These are phyloP conservation scores for Odontocolon sp. DNA, from an alignment of 2,888 invertebrate genomes.

Conservation along the genomic window DNA sequence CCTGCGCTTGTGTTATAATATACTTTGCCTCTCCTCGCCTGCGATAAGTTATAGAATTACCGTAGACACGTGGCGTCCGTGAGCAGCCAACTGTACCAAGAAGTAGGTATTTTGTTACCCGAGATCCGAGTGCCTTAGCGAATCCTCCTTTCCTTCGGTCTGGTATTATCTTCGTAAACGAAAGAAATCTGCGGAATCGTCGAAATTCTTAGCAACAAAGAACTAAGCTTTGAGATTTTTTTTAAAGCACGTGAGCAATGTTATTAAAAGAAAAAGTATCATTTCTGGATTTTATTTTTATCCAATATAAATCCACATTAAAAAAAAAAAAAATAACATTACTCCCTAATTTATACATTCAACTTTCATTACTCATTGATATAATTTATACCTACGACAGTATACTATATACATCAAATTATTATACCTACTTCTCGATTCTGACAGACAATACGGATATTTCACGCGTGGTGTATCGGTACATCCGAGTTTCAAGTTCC, in stretches of 20 bases:
- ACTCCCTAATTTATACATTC: too few relatives aligned
- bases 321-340: too few relatives aligned
- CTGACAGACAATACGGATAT: constrained; percentile 17
- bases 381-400: too few relatives aligned
- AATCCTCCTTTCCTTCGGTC: background rate
- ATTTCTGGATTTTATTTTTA: too few relatives aligned
- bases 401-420: too few relatives aligned
- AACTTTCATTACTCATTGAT: too few relatives aligned
- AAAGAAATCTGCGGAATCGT: constrained; percentile 46
- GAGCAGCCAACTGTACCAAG: background rate
- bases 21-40: background rate
- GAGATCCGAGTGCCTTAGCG: background rate
- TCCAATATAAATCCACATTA: too few relatives aligned
- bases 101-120: constrained; percentile 20
- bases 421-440: constrained; percentile 10
- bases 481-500: constrained; percentile 14
- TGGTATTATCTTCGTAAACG: background rate
- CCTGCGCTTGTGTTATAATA: background rate
- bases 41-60: constrained; percentile 31
- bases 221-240: too few relatives aligned
- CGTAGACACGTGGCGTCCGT: constrained; percentile 20
- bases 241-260: too few relatives aligned
- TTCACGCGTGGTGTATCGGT: constrained; percentile 37
- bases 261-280: too few relatives aligned
- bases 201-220: constrained; percentile 45